Evolutionary conservation across 2,113 vertebrate genomes (phyloP), one percentile per base, ranked within the genome.

Genomic region (Phyllostomus discolor): DNA sequence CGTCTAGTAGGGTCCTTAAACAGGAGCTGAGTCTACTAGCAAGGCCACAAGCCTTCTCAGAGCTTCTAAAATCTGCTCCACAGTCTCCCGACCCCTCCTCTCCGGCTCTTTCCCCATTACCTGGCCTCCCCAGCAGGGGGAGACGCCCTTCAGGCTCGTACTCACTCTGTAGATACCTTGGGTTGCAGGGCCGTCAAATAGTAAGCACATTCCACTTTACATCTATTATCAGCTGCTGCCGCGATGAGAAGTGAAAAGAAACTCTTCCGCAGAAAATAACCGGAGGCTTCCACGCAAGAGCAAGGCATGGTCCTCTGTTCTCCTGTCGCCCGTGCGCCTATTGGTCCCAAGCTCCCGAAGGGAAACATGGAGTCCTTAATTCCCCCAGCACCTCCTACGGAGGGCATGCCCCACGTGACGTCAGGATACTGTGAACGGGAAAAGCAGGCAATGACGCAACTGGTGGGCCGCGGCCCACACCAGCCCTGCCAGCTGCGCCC

Each of bases 321-420:
- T 1, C 41, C 62, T 66, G 11, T 14, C 20, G 52, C 41, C 15
- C 62, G 4, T 10, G 4, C 0, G 28, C 31, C 15, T 26, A 0
- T 24, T 11, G 1, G 38, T 26, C 67, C 46, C 28, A 22, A 7
- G 31, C 33, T 76, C 79, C 79, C 52, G 10, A 22, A 19, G 64
- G 28, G 52, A 5, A 4, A n/a, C n/a, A 41, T 12, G 12, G 48
- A 11, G 48, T 10, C 73, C 43, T 35, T 33, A 0, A 0, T 33
- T 64, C n/a, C 31, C 90, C 62, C 2, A 1, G 62, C 0, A 5
- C 33, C 8, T 28, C 17, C 10, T 14, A 4, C 0, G 46, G 0
- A 17, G 22, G 0, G 0, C 1, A 31, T 19, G 41, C 48, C 17
- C 66, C 10, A 6, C 0, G 15, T 14, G 52, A 52, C 73, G n/a